Conservation (phyloP, 2,113 vertebrate genomes). For the Brienomyrus longianalis region DNA sequence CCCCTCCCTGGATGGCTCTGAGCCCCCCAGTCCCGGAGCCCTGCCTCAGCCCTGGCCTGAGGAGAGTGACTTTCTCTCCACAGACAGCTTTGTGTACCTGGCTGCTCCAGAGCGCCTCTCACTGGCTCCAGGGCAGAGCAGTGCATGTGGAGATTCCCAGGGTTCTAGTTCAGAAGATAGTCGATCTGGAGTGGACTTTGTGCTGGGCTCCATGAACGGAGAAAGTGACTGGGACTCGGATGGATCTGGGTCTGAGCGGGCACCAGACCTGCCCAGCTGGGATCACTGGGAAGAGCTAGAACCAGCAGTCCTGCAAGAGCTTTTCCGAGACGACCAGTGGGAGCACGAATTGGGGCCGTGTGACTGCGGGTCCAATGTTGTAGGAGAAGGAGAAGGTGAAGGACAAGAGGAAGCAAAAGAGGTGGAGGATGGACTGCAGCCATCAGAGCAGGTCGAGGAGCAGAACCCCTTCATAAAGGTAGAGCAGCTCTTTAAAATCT, state of each 20-base stretch:
- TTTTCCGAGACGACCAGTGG: conserved; percentile 34
- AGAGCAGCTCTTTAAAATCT: neutral
- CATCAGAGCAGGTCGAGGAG: conserved; percentile 21
- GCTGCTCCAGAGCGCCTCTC: conserved; percentile 64
- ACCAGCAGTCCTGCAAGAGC: conserved; percentile 36
- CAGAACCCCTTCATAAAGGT: conserved; percentile 5
- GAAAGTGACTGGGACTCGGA: conserved; percentile 71
- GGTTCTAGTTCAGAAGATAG: conserved; percentile 63
- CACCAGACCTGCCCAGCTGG: conserved; percentile 44
- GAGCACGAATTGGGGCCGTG: conserved; percentile 28
- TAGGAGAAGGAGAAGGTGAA: conserved; percentile 42
- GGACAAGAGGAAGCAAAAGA: conserved; percentile 38
- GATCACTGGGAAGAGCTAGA: conserved; percentile 53
- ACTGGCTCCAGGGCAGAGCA: conserved; percentile 50
- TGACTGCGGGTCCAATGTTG: neutral
- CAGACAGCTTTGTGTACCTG: conserved; percentile 68
- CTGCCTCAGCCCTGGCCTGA: conserved; percentile 45
- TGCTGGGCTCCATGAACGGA: conserved; percentile 50
- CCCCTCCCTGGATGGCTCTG: conserved; percentile 20
- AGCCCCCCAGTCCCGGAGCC: conserved; percentile 23
- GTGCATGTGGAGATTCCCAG: conserved; percentile 50
- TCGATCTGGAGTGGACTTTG: conserved; percentile 60
- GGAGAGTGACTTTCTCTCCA: conserved; percentile 66
- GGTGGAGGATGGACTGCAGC: conserved; percentile 18
- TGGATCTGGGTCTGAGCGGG: conserved; percentile 35